phyloP scores from a whole-genome alignment of 2,797 vertebrate genomes.

The Tokudaia muenninki region DNA sequence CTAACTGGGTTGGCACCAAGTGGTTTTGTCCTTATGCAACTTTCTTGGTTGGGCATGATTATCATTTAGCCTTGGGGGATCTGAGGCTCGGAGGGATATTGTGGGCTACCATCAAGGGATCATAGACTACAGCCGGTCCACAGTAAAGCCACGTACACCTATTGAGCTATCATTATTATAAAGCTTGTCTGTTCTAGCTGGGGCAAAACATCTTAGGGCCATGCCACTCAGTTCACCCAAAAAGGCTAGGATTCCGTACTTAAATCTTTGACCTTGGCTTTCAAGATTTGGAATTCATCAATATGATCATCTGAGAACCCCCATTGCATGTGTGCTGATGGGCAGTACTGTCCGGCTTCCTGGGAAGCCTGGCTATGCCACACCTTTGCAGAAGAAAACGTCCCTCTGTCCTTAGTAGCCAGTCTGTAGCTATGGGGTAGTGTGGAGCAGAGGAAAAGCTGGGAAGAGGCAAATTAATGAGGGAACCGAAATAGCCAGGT shows the following conservation, averaged over 20 bases:
- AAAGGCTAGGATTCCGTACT: background rate
- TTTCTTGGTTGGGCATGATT: background rate
- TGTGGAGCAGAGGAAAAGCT: background rate
- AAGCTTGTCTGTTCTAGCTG: background rate
- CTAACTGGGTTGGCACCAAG: background rate
- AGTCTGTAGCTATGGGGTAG: background rate
- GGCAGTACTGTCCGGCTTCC: background rate
- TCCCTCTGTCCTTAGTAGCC: background rate
- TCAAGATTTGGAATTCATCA: background rate
- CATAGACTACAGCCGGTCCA: fast-evolving
- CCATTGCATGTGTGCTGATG: fast-evolving
- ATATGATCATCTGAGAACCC: background rate
- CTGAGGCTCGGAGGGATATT: background rate
- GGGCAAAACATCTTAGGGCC: no score
- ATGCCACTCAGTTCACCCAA: no score
- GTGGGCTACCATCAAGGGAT: fast-evolving
- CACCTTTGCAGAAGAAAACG: background rate
- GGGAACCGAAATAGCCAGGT: fast-evolving
- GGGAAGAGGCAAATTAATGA: fast-evolving
- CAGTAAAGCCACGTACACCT: fast-evolving
- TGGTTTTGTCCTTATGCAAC: background rate
- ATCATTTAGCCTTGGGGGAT: background rate
- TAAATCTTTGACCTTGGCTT: background rate
- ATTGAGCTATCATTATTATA: fast-evolving
- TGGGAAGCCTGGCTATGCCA: background rate